Conservation (phyloP, 2,113 vertebrate genomes). For the Sinocyclocheilus anophthalmus region DNA sequence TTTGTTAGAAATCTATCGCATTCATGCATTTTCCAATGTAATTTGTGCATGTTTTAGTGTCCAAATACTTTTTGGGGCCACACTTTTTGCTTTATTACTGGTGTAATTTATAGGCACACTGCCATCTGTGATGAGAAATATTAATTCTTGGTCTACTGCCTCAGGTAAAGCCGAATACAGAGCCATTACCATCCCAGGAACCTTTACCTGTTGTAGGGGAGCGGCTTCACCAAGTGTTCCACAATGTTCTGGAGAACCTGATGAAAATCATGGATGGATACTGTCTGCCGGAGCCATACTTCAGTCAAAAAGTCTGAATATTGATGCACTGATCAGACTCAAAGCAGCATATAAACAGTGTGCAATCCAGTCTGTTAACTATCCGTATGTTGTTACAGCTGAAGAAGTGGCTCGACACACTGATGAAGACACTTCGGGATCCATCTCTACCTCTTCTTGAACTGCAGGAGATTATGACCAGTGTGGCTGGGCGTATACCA, state of each 20-base stretch:
- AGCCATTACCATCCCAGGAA: constrained; percentile 81
- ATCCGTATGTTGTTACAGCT: constrained; percentile 72
- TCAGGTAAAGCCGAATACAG: constrained; percentile 83
- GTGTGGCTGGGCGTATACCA: constrained; percentile 86
- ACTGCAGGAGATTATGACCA: constrained; percentile 98
- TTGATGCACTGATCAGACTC: neutral
- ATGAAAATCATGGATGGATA: constrained; percentile 91
- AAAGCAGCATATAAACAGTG: neutral
- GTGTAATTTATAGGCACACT: neutral
- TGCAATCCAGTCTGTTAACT: neutral
- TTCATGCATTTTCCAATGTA: neutral
- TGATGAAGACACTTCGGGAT: constrained; percentile 91
- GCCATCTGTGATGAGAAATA: no score
- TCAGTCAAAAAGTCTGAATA: constrained; percentile 79
- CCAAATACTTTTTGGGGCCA: neutral
- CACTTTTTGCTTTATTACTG: neutral
- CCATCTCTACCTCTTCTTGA: constrained; percentile 92
- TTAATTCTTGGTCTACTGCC: neutral
- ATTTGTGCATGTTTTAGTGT: neutral
- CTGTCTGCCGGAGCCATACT: constrained; percentile 93
- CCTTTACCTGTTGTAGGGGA: constrained; percentile 83
- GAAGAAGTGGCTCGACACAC: constrained; percentile 87
- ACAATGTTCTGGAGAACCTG: constrained; percentile 86
- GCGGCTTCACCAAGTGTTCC: constrained; percentile 94
- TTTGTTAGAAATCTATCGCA: neutral